A percentile compares a stretch with the other conserved stretches of the same genome.
These are phyloP conservation scores for Paramormyrops kingsleyae DNA, from an alignment of 2,113 vertebrate genomes.

Conservation along the genomic window DNA sequence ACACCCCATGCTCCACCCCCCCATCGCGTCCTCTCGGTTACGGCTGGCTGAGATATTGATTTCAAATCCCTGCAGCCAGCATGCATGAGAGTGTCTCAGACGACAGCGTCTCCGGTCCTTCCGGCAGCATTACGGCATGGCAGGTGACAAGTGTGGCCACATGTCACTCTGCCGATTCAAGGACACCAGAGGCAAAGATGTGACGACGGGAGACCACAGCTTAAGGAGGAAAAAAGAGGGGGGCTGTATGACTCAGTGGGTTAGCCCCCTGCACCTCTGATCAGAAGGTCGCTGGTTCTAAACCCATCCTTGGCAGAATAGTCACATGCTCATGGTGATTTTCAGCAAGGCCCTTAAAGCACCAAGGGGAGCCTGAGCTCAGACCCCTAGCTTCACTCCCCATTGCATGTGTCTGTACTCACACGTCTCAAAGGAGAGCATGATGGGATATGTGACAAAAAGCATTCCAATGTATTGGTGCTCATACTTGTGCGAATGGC, in stretches of 20 bases:
- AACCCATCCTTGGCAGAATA: background rate
- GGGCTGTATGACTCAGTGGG: background rate
- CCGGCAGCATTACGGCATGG: background rate
- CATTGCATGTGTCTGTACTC: background rate
- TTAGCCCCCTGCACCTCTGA: background rate
- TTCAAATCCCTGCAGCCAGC: background rate
- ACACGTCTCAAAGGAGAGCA: background rate
- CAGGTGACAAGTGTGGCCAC: background rate
- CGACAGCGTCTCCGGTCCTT: background rate
- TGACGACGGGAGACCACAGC: background rate
- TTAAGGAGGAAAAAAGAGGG: background rate
- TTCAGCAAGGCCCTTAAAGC: background rate
- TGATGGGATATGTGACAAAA: background rate
- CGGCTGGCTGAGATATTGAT: background rate
- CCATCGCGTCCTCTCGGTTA: background rate
- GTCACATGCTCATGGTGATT: background rate
- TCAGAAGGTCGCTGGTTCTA: background rate
- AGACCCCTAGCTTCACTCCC: background rate
- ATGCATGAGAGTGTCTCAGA: background rate
- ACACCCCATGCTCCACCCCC: background rate
- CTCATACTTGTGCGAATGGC: background rate
- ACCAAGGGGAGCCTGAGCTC: background rate
- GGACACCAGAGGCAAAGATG: background rate
- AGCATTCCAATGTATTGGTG: background rate
- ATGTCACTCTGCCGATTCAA: background rate